Conservation (phyloP, 92 coral and sea anemone genomes). For the Bergia sp. region DNA sequence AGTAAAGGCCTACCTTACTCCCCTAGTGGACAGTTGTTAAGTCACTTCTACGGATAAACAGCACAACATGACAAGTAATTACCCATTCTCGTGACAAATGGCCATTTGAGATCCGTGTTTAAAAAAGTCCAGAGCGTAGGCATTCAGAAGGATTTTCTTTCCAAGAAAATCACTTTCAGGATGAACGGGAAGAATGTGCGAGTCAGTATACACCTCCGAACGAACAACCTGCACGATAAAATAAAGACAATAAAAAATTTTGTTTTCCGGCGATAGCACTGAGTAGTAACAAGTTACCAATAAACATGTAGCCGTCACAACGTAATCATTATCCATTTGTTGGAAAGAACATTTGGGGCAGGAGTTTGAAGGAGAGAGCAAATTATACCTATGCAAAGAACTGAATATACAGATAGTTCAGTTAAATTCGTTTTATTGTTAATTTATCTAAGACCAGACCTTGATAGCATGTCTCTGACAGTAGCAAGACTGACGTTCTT, state of each 20-base stretch:
- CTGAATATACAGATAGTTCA: too few species aligned
- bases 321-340: neutral
- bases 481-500: too few species aligned
- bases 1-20: too few species aligned
- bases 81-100: slow-evolving; percentile 63
- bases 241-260: neutral
- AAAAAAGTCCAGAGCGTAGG: slow-evolving; percentile 79
- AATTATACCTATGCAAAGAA: too few species aligned
- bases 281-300: neutral
- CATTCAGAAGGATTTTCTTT: slow-evolving; percentile 46
- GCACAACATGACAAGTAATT: neutral
- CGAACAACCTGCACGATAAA: slow-evolving; percentile 46
- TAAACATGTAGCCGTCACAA: neutral
- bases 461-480: too few species aligned
- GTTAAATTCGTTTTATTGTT: too few species aligned
- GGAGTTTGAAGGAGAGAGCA: neutral
- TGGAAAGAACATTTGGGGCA: neutral
- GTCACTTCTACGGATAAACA: neutral
- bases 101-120: slow-evolving; percentile 64
- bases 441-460: too few species aligned
- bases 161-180: slow-evolving; percentile 32
- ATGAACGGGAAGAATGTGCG: slow-evolving; percentile 62
- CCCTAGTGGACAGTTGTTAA: too few species aligned
- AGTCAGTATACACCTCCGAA: slow-evolving; percentile 71
- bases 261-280: slow-evolving; percentile 16